Evolutionary conservation across 2,888 invertebrate genomes (phyloP), one percentile per base, ranked within the genome.

Genomic region (Dolichopus griseipennis): DNA sequence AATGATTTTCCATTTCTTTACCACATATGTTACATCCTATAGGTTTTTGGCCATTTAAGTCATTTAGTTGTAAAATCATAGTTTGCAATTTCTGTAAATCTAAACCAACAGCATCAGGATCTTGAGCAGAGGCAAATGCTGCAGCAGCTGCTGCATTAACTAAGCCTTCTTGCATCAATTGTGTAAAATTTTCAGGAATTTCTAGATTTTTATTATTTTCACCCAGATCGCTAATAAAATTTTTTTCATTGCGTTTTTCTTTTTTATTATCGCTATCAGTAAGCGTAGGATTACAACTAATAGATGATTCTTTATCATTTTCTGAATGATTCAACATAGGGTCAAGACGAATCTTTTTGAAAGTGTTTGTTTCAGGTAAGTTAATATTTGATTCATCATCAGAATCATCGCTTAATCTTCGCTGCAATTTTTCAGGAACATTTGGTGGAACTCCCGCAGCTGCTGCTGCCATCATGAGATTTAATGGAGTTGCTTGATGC

Each of bases 51-150:
- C 85, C 87, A 73, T 90, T 90, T 65, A 92, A 82, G 73, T 91
- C 93, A 80, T 92, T 96, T 75, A 93, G 83, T 81, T 92, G 95
- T 75, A 90, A 87, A 75, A 92, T 92, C 94, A 93, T 96, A 22
- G 92, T 92, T 80, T 95, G 94, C 68, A 95, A 81, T 78, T 94
- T 93, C 72, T 93, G 90, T 18, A 95, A 83, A 79, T 94, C 93
- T 78, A 93, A 92, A 73, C 91, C 92, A 67, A 93, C 90, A 1
- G 88, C 84, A 71, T 85, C 86, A 6, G 85, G 82, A 65, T 80
- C 82, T 34, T 73, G 72, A 12, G 21, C 22, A 10, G 62, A 21
- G 4, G 34, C 20, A n/a, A n/a, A 34, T 3, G 64, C 33, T 62
- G 21, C 62, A 6, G 62, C 62, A n/a, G 34, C 20, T 1, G 20